phyloP scores from a whole-genome alignment of 2,797 vertebrate species.

The Pseudomugil gertrudae region DNA sequence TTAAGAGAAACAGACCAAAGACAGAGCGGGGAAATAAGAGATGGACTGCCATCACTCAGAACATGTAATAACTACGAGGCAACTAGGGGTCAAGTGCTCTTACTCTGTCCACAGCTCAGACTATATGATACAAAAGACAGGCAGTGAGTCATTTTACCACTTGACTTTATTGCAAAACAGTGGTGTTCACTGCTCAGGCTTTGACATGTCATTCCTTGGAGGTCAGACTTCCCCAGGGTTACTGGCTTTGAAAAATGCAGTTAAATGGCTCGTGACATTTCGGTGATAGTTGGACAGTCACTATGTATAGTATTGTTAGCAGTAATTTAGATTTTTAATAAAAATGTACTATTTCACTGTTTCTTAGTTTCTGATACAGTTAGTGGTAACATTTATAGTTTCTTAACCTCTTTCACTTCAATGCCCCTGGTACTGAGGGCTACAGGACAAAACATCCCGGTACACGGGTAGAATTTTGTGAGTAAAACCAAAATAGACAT shows the following conservation, averaged over 20 bases:
- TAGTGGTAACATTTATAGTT: not conserved
- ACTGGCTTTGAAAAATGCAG: conserved; percentile 23
- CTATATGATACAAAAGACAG: conserved; percentile 62
- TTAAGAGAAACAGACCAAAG: conserved; percentile 28
- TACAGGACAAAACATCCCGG: no score
- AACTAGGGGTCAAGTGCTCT: conserved; percentile 70
- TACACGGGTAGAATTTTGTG: no score
- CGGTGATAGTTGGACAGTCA: conserved; percentile 1
- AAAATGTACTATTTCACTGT: not conserved
- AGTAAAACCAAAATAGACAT: no score
- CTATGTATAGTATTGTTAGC: not conserved
- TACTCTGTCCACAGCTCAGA: conserved; percentile 55
- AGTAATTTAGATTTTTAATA: not conserved
- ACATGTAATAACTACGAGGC: conserved; percentile 68
- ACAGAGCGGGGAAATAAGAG: conserved; percentile 41
- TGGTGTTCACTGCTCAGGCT: conserved; percentile 28
- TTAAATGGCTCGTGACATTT: conserved; percentile 10
- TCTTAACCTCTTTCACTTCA: no score
- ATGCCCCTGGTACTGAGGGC: no score
- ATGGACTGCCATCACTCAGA: conserved; percentile 43
- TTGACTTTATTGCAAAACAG: conserved; percentile 67
- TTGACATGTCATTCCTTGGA: conserved; percentile 42
- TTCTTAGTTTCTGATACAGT: not conserved
- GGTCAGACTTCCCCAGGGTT: conserved; percentile 39
- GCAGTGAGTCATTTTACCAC: conserved; percentile 50